Conservation (phyloP, 2,113 vertebrate species). For the Meles meles region DNA sequence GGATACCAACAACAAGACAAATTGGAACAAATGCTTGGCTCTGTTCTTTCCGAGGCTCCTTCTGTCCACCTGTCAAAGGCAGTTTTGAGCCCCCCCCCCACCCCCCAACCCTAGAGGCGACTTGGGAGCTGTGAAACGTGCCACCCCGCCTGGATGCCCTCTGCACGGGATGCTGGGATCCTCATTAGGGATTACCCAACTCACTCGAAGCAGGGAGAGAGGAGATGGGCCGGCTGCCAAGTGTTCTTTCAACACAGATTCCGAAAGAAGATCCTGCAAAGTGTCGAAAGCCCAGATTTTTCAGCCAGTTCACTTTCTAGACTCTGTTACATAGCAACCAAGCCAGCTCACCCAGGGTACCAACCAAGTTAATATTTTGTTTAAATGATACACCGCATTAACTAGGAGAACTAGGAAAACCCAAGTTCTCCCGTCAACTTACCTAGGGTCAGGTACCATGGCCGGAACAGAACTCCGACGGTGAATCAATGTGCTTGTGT, state of each 20-base stretch:
- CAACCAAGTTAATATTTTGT: conserved; percentile 53
- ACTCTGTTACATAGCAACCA: conserved; percentile 67
- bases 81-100: conserved; percentile 17
- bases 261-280: conserved; percentile 40
- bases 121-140: neutral
- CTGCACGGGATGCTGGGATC: neutral
- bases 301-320: conserved; percentile 70
- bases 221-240: conserved; percentile 63
- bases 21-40: neutral
- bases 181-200: conserved; percentile 64
- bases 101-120: neutral
- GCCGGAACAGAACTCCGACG: neutral
- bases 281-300: conserved; percentile 68
- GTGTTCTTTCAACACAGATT: conserved; percentile 70
- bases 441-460: neutral
- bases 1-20: neutral
- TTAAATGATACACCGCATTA: conserved; percentile 38
- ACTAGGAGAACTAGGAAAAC: conserved; percentile 57
- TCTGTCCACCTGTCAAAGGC: conserved; percentile 57
- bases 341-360: conserved; percentile 33
- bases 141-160: conserved; percentile 20
- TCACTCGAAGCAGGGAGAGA: neutral
- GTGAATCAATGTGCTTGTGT: neutral
- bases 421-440: neutral
- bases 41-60: conserved; percentile 26